Conservation (phyloP, 2,888 invertebrate genomes). For the Galerucella nymphaeae region DNA sequence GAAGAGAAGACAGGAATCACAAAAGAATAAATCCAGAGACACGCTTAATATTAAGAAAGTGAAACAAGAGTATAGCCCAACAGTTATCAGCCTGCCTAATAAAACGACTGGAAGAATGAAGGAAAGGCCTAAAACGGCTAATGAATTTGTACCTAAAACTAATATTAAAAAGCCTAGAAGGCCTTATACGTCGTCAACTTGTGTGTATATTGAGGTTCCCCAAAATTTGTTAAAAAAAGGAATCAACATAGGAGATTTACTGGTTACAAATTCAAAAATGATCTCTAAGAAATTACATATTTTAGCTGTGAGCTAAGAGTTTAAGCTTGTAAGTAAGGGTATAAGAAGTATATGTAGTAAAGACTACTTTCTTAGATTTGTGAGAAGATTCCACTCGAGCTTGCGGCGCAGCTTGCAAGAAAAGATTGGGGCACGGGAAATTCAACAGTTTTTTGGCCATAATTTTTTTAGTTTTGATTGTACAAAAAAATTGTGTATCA, state of each 20-base stretch:
- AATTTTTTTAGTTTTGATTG: no score
- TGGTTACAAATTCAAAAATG: constrained; percentile 52
- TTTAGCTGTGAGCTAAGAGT: constrained; percentile 19
- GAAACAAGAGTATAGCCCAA: constrained; percentile 47
- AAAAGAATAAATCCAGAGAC: constrained; percentile 21
- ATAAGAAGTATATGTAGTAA: no score
- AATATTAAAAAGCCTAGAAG: constrained; percentile 50
- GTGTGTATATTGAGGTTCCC: constrained; percentile 60
- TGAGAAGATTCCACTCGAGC: no score
- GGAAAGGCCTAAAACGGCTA: constrained; percentile 59
- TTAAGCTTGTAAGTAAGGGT: neutral
- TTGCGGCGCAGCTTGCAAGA: no score
- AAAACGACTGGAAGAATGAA: constrained; percentile 43
- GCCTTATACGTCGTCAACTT: constrained; percentile 57
- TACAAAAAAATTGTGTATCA: no score
- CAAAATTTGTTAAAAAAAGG: constrained; percentile 54
- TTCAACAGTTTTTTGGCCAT: no score
- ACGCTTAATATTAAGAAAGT: neutral
- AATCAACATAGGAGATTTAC: constrained; percentile 57
- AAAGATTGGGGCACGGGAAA: no score
- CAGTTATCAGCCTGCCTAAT: constrained; percentile 48
- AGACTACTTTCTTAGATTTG: no score
- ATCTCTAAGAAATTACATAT: constrained; percentile 53
- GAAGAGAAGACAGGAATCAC: constrained; percentile 47
- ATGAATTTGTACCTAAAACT: constrained; percentile 52